A percentile compares a stretch with the other conserved stretches of the same genome.
These are phyloP conservation scores for Botia kubotai DNA, from an alignment of 2,797 vertebrate genomes.

Conservation along the genomic window DNA sequence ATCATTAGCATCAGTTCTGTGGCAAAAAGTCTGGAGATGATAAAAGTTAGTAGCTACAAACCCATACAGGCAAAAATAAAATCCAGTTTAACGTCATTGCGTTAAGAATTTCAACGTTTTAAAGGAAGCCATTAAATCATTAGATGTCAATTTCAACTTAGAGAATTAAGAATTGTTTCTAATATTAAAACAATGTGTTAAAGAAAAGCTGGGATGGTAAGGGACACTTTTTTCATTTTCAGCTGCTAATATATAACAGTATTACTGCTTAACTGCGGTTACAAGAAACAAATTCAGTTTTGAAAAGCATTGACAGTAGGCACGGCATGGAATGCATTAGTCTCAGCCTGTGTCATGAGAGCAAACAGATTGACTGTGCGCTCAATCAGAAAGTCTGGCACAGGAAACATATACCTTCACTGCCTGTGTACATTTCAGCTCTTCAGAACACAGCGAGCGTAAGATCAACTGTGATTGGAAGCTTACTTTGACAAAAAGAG, in stretches of 20 bases:
- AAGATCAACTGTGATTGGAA: not conserved
- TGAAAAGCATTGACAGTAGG: slow-evolving; percentile 44
- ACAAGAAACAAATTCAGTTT: slow-evolving; percentile 57
- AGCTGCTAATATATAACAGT: slow-evolving; percentile 49
- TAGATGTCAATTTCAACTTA: slow-evolving; percentile 61
- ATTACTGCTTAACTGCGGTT: slow-evolving; percentile 38
- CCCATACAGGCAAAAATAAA: slow-evolving; percentile 42
- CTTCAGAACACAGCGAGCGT: not conserved
- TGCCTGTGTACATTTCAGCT: slow-evolving; percentile 17
- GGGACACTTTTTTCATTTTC: slow-evolving; percentile 39
- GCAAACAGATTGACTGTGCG: slow-evolving; percentile 25
- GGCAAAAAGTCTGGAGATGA: slow-evolving; percentile 22
- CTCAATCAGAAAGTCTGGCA: slow-evolving; percentile 26
- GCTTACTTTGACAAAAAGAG: not conserved
- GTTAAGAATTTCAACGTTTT: slow-evolving; percentile 48
- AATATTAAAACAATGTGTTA: slow-evolving; percentile 61
- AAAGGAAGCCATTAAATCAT: slow-evolving; percentile 62
- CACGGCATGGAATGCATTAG: slow-evolving; percentile 44
- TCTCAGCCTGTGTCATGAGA: slow-evolving; percentile 43
- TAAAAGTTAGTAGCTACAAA: slow-evolving; percentile 37
- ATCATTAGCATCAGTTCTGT: slow-evolving; percentile 52
- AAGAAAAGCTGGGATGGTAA: slow-evolving; percentile 14
- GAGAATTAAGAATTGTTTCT: slow-evolving; percentile 49
- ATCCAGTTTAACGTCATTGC: slow-evolving; percentile 46
- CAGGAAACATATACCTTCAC: slow-evolving; percentile 18